These are phyloP conservation scores for Stegostoma tigrinum DNA, from an alignment of 2,113 vertebrate genomes.

Conservation along the genomic window DNA sequence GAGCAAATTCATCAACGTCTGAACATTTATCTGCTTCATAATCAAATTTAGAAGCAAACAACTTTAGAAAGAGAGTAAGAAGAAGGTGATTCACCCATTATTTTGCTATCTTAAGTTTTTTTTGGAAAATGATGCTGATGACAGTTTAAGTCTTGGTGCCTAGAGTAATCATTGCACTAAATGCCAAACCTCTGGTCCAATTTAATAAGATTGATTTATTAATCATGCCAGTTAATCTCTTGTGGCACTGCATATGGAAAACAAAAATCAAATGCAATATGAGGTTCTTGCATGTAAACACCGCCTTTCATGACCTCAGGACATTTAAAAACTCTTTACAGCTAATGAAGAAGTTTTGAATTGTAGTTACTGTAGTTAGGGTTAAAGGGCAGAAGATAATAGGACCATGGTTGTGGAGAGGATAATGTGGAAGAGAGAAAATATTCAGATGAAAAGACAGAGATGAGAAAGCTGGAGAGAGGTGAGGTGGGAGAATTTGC, in stretches of 20 bases:
- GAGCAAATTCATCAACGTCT: not conserved
- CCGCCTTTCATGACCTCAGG: not conserved
- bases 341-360: not conserved
- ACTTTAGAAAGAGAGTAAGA: not conserved
- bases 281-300: not conserved
- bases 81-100: not conserved
- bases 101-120: not conserved
- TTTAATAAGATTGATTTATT: not conserved
- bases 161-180: not conserved
- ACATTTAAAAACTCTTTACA: not conserved
- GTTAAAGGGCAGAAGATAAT: not conserved
- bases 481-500: no score
- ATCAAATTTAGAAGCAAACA: not conserved
- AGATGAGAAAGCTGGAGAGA: not conserved
- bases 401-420: not conserved
- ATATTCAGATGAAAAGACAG: not conserved
- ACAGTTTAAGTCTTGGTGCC: not conserved
- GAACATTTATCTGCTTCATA: not conserved
- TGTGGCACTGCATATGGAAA: not conserved
- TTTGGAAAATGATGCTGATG: not conserved
- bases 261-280: not conserved
- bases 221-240: not conserved
- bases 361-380: not conserved
- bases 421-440: not conserved
- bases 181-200: not conserved